Base-by-base conservation (phyloP, 2,888 invertebrate genomes). In the Deladenus siricidicola region DNA sequence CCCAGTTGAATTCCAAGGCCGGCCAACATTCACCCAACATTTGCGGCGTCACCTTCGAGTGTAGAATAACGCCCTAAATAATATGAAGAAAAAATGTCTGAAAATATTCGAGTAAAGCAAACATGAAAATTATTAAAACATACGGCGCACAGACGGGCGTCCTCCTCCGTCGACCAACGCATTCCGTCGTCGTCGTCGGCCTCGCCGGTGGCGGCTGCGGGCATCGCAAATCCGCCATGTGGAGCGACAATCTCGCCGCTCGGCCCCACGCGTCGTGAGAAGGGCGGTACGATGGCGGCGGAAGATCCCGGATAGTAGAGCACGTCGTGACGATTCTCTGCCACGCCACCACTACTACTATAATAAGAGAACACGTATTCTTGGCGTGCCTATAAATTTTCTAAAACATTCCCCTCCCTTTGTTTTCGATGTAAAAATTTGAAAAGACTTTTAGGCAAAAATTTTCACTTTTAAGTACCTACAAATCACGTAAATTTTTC, bases 1-100 rank as follows among this genome's bases (percentile, higher is more conserved):
- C 93, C 94, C 94, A 96, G 83, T 96, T 96, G 48, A 90, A 34
- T 14, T 34, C 39, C 8, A 34, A 19, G 28, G 30, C 6, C 4
- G 30, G 17, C 23, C 39, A 34, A 34, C 8, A 10, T 10, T 34
- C 39, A 34, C 14, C 39, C 39, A 34, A 14, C 6, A 14, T 34
- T 34, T 34, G 39, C 39, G 39, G 6, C 8, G 39, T 34, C 14
- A 34, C 8, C 14, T 34, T 34, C 14, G 39, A 10, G 39, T 34
- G n/a, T n/a, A n/a, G n/a, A n/a, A n/a, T n/a, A n/a, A n/a, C n/a
- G n/a, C n/a, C n/a, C n/a, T n/a, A n/a, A n/a, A n/a, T n/a, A n/a
- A n/a, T n/a, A n/a, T n/a, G 39, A 34, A 34, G 39, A 10, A 34
- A 14, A 14, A 34, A 10, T 34, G 39, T 14, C 39, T 34, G 14